Percentiles rank a stretch among this genome's conserved stretches.
These are phyloP conservation scores for Hecatera dysodea DNA, from an alignment of 2,888 invertebrate genomes.

Conservation along the genomic window DNA sequence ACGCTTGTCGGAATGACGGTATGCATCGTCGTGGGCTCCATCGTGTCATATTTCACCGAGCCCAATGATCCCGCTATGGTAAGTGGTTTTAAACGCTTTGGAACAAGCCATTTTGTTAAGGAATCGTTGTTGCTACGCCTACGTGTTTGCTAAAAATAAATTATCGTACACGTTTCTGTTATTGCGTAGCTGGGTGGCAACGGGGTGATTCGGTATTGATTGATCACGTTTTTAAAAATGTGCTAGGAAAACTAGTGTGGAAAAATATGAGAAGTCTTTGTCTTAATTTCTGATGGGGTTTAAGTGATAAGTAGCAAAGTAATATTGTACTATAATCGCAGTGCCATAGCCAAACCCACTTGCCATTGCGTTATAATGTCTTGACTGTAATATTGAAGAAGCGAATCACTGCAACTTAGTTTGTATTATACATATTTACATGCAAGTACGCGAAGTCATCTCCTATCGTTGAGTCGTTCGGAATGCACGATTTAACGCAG, in stretches of 20 bases:
- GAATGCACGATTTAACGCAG: neutral
- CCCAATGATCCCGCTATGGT: slow-evolving; percentile 91
- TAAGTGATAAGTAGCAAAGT: neutral
- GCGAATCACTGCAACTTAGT: neutral
- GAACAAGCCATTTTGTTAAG: slow-evolving; percentile 34
- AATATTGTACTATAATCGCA: neutral
- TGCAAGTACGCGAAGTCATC: neutral
- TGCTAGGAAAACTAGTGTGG: neutral
- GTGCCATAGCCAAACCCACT: neutral
- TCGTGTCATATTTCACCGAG: slow-evolving; percentile 93
- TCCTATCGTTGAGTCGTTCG: neutral
- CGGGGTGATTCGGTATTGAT: neutral
- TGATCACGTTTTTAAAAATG: neutral
- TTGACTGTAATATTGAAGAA: neutral
- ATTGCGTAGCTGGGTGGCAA: neutral
- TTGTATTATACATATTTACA: neutral
- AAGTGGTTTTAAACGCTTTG: slow-evolving; percentile 64
- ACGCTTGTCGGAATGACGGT: slow-evolving; percentile 93
- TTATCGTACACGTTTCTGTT: neutral
- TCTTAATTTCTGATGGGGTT: neutral
- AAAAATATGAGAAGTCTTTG: neutral
- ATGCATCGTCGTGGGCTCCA: slow-evolving; percentile 92
- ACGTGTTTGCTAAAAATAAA: slow-evolving; percentile 28
- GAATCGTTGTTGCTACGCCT: slow-evolving; percentile 14
- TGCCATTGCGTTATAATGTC: neutral